Percentiles rank a stretch among this genome's conserved stretches.
phyloP scores from a whole-genome alignment of 2,797 vertebrate genomes.

The Ctenosaura bakeri region DNA sequence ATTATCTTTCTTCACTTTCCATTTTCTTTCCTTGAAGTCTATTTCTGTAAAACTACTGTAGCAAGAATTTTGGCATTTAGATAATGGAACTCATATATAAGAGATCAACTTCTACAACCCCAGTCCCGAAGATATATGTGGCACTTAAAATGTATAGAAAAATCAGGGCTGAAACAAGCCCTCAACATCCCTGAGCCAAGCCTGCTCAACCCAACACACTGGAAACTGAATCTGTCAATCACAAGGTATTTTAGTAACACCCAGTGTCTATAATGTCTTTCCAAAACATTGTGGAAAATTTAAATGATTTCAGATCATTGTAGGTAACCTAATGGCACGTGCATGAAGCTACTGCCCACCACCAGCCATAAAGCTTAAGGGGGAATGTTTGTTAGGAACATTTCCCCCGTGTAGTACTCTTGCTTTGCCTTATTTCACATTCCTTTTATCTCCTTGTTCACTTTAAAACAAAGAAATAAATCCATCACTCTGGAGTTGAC shows the following conservation, averaged over 20 bases:
- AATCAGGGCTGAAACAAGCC: not conserved
- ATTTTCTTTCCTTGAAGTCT: constrained; percentile 51
- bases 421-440: no score
- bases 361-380: not conserved
- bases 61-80: constrained; percentile 51
- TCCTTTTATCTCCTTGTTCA: no score
- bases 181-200: not conserved
- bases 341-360: not conserved
- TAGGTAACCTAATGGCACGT: not conserved
- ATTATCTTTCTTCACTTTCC: constrained; percentile 36
- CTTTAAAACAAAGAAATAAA: not conserved
- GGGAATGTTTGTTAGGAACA: not conserved
- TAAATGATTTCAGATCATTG: not conserved
- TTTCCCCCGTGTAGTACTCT: not conserved
- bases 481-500: constrained; percentile 20
- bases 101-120: constrained; percentile 12
- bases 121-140: not conserved
- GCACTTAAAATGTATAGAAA: not conserved
- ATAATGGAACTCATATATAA: constrained; percentile 44
- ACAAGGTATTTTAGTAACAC: not conserved
- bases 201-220: not conserved
- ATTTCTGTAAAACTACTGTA: constrained; percentile 23
- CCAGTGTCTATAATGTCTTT: not conserved
- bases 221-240: not conserved
- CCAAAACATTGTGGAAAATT: not conserved